phyloP scores from a whole-genome alignment of 1,140 invertebrate species.

The Ceratosolen fusciceps region DNA sequence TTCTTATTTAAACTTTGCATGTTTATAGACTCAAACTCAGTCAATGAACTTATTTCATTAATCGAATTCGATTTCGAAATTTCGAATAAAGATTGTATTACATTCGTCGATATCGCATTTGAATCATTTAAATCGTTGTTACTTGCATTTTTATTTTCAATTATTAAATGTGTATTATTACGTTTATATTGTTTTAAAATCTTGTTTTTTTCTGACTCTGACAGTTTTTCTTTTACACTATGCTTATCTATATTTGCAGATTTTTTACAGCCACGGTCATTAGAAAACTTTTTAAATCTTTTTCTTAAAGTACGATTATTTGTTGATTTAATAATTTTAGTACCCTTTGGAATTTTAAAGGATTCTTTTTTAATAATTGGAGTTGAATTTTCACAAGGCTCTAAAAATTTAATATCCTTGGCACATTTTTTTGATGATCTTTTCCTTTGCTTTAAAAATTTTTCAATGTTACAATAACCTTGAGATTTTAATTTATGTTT shows the following conservation, averaged over 20 bases:
- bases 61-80: not conserved
- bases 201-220: slow-evolving; percentile 33
- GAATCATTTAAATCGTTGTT: slow-evolving; percentile 21
- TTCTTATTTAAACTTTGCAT: slow-evolving; percentile 42
- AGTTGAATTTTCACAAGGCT: slow-evolving; percentile 2
- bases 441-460: slow-evolving; percentile 5
- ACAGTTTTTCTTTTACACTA: slow-evolving; percentile 12
- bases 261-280: slow-evolving; percentile 20
- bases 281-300: slow-evolving; percentile 49
- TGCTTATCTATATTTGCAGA: not conserved
- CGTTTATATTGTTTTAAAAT: slow-evolving; percentile 9
- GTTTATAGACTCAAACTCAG: not conserved
- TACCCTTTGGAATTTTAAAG: slow-evolving; percentile 54
- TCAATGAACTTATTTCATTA: not conserved
- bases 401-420: slow-evolving; percentile 9
- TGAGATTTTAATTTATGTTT: not conserved
- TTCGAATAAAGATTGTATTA: not conserved
- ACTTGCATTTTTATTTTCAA: not conserved
- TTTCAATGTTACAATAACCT: not conserved
- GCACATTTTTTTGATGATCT: slow-evolving; percentile 6
- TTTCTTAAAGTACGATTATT: slow-evolving; percentile 55
- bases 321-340: slow-evolving; percentile 41
- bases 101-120: not conserved
- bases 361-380: slow-evolving; percentile 2
- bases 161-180: not conserved